Evolutionary conservation across 2,888 invertebrate genomes (phyloP).

Genomic region (Eilema caniola): DNA sequence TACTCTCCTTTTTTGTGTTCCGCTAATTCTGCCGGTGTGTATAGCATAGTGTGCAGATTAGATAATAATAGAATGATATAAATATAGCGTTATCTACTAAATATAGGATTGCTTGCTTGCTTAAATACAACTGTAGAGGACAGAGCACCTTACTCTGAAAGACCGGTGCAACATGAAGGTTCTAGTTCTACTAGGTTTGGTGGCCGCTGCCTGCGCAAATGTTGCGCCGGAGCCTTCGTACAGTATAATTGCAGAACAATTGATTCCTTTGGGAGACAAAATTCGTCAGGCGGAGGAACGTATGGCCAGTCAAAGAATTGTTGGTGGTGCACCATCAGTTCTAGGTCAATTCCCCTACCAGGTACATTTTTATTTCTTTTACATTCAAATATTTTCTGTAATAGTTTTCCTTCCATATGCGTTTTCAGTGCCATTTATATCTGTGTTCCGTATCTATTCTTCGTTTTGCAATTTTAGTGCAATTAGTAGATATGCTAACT

Average conservation of each 20-base stretch:
- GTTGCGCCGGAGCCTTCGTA: not conserved
- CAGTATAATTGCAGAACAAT: slow-evolving; percentile 11
- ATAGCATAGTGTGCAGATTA: not conserved
- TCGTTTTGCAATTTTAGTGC: too few species aligned
- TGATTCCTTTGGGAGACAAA: slow-evolving; percentile 10
- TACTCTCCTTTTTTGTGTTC: too few species aligned
- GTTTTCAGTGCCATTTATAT: not conserved
- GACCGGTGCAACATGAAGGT: slow-evolving; percentile 14
- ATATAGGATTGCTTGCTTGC: too few species aligned
- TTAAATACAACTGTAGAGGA: not conserved
- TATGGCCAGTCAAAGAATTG: not conserved
- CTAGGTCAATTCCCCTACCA: not conserved
- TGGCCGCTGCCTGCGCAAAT: slow-evolving; percentile 6
- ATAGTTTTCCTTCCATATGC: not conserved
- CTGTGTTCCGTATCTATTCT: not conserved
- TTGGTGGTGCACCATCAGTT: not conserved
- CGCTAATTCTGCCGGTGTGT: too few species aligned
- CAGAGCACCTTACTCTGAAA: not conserved
- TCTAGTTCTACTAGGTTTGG: slow-evolving; percentile 14
- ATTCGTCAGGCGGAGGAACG: slow-evolving; percentile 9
- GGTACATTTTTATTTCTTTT: not conserved
- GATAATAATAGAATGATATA: not conserved
- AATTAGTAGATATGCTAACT: too few species aligned
- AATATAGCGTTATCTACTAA: not conserved
- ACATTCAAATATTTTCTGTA: not conserved